Evolutionary conservation across 2,888 invertebrate genomes (phyloP).

Genomic region (Cephus rjabovi): DNA sequence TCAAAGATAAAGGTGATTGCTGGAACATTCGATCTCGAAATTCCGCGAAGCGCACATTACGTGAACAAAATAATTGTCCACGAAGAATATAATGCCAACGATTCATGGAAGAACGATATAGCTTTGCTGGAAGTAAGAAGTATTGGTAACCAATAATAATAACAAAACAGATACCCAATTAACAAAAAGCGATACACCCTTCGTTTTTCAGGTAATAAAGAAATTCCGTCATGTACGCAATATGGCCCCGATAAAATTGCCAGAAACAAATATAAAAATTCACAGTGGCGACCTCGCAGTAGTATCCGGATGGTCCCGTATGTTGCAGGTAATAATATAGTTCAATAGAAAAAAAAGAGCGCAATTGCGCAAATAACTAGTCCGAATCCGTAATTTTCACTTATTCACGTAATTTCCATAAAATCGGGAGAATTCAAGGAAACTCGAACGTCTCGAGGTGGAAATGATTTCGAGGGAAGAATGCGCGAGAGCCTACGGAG

Average conservation of each 20-base stretch:
- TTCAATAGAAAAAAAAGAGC: background rate
- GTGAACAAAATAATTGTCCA: conserved; percentile 19
- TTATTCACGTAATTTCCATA: no score
- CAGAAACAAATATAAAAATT: conserved; percentile 43
- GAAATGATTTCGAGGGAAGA: conserved; percentile 69
- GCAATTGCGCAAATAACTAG: no score
- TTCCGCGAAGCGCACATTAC: conserved; percentile 3
- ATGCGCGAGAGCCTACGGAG: conserved; percentile 63
- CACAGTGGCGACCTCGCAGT: conserved; percentile 7
- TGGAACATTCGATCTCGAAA: conserved; percentile 12
- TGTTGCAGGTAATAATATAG: conserved; percentile 33
- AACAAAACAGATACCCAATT: background rate
- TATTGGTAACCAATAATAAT: background rate
- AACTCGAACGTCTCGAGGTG: conserved; percentile 67
- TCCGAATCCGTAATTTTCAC: no score
- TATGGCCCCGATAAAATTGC: conserved; percentile 66
- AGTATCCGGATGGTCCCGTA: conserved; percentile 26
- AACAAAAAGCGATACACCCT: background rate
- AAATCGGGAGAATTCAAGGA: background rate
- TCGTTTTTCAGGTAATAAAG: background rate
- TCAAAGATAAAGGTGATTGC: conserved; percentile 5
- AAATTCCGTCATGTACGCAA: background rate
- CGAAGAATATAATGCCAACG: conserved; percentile 18
- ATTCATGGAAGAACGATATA: conserved; percentile 28
- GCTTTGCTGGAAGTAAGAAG: conserved; percentile 19